Evolutionary conservation across 2,113 vertebrate species (phyloP), one percentile per base, ranked within the genome.

Genomic region (Aphelocoma coerulescens): DNA sequence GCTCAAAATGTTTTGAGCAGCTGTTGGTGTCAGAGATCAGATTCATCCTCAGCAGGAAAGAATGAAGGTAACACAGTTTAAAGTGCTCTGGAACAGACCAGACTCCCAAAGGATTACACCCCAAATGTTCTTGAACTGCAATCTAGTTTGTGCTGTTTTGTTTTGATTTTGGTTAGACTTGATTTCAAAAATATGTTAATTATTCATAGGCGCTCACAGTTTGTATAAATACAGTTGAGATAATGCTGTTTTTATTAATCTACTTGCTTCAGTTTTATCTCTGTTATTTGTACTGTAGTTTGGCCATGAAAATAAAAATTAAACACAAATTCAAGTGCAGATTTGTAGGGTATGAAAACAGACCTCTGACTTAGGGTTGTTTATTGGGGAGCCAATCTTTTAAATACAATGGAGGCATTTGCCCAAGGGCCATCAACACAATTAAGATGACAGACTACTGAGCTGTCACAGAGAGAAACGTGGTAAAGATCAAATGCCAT

Each of bases 1-100:
- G 68, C 43, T 78, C 22, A 44, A 61, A 91, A 81, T 77, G 27
- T 74, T 96, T 61, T 30, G 76, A 88, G 68, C 82, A 95, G 63
- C 67, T 93, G 94, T 51, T 93, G 12, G 24, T 85, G 90, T 90
- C 88, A 93, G 72, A 84, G 88, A 90, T 93, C 82, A 93, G 43
- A 73, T 39, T 1, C 1, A 39, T 63, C 82, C 78, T 88, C 18
- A 9, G 19, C 44, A 73, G 39, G 30, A 87, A 80, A n/a, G 26
- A 88, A 13, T 3, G 32, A 90, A 67, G 35, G 52, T 74, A 93
- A 27, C 30, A 69, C 43, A 62, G 32, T 79, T 74, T 49, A 66
- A 74, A 85, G 44, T 1, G 1, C 32, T 32, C 24, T 74, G 67
- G 67, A 94, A 49, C 33, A 86, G 59, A 75, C 8, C 12, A 77